phyloP scores from a whole-genome alignment of 1,140 invertebrate genomes.

The Drosophila lacertosa region DNA sequence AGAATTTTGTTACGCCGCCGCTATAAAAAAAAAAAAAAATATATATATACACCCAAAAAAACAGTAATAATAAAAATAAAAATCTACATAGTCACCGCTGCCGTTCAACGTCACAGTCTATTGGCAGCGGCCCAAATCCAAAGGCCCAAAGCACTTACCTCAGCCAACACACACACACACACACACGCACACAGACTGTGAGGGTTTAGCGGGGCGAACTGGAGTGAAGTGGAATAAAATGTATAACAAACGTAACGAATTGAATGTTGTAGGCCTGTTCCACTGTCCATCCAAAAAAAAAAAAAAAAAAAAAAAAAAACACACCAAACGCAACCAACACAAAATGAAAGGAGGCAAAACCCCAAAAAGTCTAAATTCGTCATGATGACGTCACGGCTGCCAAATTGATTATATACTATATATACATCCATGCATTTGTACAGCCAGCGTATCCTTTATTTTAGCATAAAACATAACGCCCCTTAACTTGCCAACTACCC shows the following conservation, averaged over 20 bases:
- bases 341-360: constrained; percentile 3
- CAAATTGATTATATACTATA: constrained; percentile 64
- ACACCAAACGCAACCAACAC: too few relatives aligned
- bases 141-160: constrained; percentile 45
- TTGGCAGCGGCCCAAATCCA: constrained; percentile 28
- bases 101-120: constrained; percentile 36
- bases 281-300: constrained; percentile 31
- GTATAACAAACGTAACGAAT: constrained; percentile 61
- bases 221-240: constrained; percentile 42
- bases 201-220: neutral
- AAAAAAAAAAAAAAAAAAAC: too few relatives aligned
- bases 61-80: constrained; percentile 44
- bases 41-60: constrained; percentile 1
- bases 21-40: constrained; percentile 5
- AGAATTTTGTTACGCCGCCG: constrained; percentile 55
- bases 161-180: constrained; percentile 20
- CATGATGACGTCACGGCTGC: constrained; percentile 66
- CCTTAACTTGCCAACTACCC: constrained; percentile 29
- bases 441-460: constrained; percentile 61
- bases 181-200: constrained; percentile 1
- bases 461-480: constrained; percentile 42
- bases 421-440: too few relatives aligned
- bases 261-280: constrained; percentile 45
- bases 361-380: constrained; percentile 52
- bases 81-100: constrained; percentile 46